phyloP scores from a whole-genome alignment of 2,113 vertebrate genomes.

The Bubo scandiacus region DNA sequence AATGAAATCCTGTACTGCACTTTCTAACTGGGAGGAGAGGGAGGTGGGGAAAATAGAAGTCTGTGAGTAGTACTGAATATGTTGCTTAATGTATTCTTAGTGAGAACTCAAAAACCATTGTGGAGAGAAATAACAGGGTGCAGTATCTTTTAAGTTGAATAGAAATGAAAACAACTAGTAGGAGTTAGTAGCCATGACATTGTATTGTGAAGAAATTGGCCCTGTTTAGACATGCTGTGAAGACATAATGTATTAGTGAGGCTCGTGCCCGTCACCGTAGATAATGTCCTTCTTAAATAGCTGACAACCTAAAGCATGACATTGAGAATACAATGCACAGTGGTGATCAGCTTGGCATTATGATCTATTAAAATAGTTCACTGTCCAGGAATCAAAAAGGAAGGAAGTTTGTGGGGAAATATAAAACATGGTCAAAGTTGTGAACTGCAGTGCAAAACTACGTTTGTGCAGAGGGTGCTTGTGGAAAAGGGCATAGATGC shows the following conservation, averaged over 20 bases:
- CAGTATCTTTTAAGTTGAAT: neutral
- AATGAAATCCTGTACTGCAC: neutral
- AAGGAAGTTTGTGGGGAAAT: neutral
- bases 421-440: neutral
- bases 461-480: neutral
- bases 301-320: neutral
- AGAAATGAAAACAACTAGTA: neutral
- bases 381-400: neutral
- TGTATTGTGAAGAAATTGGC: neutral
- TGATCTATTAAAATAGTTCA: neutral
- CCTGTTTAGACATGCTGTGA: fast-evolving
- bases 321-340: neutral
- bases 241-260: neutral
- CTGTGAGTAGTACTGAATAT: fast-evolving
- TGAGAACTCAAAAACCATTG: neutral
- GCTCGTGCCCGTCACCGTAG: neutral
- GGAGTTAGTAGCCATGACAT: neutral
- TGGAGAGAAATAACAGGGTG: neutral
- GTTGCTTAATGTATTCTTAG: neutral
- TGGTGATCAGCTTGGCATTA: neutral
- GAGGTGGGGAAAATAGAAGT: neutral
- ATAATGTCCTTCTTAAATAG: neutral
- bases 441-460: neutral
- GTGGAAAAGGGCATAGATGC: neutral
- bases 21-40: neutral